Conservation (phyloP, 2,797 vertebrate species). For the Peromyscus attwateri region DNA sequence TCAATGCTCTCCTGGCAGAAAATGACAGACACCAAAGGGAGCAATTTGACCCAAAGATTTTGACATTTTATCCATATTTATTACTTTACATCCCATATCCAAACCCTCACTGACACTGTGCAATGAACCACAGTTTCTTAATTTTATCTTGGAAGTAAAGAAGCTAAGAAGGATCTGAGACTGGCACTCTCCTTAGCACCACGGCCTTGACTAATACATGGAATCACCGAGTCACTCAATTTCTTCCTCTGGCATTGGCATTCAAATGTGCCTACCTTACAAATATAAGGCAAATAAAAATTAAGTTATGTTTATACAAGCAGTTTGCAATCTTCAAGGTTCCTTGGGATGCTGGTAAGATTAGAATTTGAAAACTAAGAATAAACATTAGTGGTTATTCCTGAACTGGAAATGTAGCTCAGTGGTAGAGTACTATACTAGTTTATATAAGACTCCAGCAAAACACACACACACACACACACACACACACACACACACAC, state of each 20-base stretch:
- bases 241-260: not conserved
- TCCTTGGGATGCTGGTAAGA: not conserved
- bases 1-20: constrained; percentile 53
- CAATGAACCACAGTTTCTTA: constrained; percentile 35
- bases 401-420: not conserved
- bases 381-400: not conserved
- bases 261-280: not conserved
- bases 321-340: constrained; percentile 19
- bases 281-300: constrained; percentile 57
- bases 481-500: not conserved
- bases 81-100: constrained; percentile 59
- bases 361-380: not conserved
- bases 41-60: constrained; percentile 37
- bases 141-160: constrained; percentile 57
- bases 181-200: not conserved
- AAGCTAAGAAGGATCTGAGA: not conserved
- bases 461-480: not conserved
- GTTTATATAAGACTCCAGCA: not conserved
- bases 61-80: constrained; percentile 60
- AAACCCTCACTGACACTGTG: constrained; percentile 62
- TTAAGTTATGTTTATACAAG: constrained; percentile 8
- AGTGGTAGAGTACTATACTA: not conserved
- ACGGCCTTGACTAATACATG: not conserved
- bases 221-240: not conserved
- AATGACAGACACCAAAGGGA: constrained; percentile 51